Evolutionary conservation across 2,888 invertebrate species (phyloP), one percentile per base, ranked within the genome.

Genomic region (Cantharis nigra): DNA sequence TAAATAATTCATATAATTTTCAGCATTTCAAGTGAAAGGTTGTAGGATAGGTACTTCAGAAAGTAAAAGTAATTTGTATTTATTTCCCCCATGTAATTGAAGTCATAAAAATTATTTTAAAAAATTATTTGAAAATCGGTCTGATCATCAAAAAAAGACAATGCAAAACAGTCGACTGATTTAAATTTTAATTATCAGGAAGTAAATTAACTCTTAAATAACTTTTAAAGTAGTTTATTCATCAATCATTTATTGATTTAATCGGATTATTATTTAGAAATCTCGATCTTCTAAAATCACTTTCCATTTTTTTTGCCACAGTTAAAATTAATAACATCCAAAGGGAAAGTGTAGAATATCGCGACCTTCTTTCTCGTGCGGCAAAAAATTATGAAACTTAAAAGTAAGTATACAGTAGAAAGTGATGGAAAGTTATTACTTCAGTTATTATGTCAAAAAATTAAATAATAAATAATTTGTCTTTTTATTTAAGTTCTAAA

Each of bases 291-390:
- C 65, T 67, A 67, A 67, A 67, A 67, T 23, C 23, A 67, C 65
- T 67, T 67, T 67, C 65, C 23, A 23, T 67, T 67, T 67, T 67
- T 67, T 67, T 67, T 67, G n/a, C 49, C n/a, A 49, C 49, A n/a
- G 49, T 67, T 23, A 23, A 67, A 67, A 67, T 23, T 67, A 16
- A 67, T 67, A 67, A 67, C 26, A 67, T 26, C n/a, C 9, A 67
- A 67, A 67, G 65, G 65, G 65, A 67, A 67, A 67, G 65, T 64
- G 20, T 20, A 11, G 11, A 64, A 64, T 20, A 64, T 16, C 26
- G 18, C 65, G 20, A 67, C 65, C 26, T 67, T 23, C 65, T 26
- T 67, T 67, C 65, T 67, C 7, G 14, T 23, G 2, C 13, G 2
- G 26, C 65, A 49, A 67, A 67, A 64, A 64, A 67, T 67, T 67